A percentile compares a stretch with the other conserved stretches of the same genome.
These are phyloP conservation scores for Lepidochrysops patricia DNA, from an alignment of 2,888 invertebrate genomes.

Conservation along the genomic window DNA sequence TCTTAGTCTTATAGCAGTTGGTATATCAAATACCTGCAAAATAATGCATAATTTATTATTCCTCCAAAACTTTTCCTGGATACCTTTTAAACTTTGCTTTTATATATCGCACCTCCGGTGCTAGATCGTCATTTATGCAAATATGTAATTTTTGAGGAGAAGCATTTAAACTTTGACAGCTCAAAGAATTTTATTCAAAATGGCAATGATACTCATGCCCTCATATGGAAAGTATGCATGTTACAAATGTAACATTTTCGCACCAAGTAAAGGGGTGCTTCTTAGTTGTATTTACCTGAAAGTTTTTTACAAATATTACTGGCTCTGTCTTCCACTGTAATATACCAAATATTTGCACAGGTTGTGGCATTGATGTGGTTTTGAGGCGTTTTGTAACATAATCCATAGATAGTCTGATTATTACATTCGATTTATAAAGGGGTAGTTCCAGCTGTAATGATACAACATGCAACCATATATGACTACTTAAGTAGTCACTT, in stretches of 20 bases:
- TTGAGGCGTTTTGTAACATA: conserved; percentile 36
- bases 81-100: too few species aligned
- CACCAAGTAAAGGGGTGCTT: neutral
- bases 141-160: too few species aligned
- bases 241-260: too few species aligned
- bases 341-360: conserved; percentile 55
- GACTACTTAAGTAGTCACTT: neutral
- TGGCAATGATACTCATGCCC: too few species aligned
- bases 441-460: conserved; percentile 33
- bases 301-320: conserved; percentile 44
- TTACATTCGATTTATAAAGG: conserved; percentile 23
- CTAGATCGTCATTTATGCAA: too few species aligned
- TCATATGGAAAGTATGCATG: too few species aligned
- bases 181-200: too few species aligned
- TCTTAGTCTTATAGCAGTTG: conserved; percentile 14
- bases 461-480: neutral
- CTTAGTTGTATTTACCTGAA: conserved; percentile 35
- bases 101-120: too few species aligned
- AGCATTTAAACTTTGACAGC: too few species aligned
- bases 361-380: conserved; percentile 41
- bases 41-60: neutral
- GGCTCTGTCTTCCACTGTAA: conserved; percentile 48
- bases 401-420: conserved; percentile 38
- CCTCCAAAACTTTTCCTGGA: too few species aligned
- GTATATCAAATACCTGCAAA: conserved; percentile 35